Evolutionary conservation across 2,113 vertebrate species (phyloP).

Genomic region (Trichechus manatus): DNA sequence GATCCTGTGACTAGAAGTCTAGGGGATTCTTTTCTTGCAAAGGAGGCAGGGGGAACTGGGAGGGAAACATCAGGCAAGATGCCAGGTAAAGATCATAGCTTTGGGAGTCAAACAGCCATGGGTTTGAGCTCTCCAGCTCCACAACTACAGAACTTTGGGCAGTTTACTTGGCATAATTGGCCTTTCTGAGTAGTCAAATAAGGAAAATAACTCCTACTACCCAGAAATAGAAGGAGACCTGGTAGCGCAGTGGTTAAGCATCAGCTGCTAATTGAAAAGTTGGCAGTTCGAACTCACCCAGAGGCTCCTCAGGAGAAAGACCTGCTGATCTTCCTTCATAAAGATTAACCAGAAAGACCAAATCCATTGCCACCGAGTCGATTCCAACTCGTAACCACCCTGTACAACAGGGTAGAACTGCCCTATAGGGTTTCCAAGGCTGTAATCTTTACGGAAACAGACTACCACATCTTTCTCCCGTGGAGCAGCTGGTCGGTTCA

Average conservation of each 20-base stretch:
- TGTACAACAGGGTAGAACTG: no score
- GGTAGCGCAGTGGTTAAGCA: not conserved
- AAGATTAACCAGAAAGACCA: not conserved
- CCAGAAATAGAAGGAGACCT: not conserved
- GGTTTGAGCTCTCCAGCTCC: not conserved
- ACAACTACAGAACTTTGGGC: not conserved
- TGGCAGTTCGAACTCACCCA: not conserved
- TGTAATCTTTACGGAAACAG: no score
- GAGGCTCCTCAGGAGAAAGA: not conserved
- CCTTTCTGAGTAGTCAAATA: not conserved
- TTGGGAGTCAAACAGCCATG: not conserved
- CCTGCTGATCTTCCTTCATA: not conserved
- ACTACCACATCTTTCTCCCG: no score
- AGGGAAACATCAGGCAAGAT: not conserved
- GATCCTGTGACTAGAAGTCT: not conserved
- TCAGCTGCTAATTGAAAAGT: not conserved
- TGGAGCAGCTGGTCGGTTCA: no score
- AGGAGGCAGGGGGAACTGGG: not conserved
- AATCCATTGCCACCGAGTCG: no score
- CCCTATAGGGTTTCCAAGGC: no score
- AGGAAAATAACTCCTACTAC: not conserved
- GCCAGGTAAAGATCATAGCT: not conserved
- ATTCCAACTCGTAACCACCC: no score
- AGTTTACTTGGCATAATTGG: not conserved
- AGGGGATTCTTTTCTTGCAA: not conserved